Evolutionary conservation across 2,113 vertebrate genomes (phyloP).

Genomic region (Ameiurus melas): DNA sequence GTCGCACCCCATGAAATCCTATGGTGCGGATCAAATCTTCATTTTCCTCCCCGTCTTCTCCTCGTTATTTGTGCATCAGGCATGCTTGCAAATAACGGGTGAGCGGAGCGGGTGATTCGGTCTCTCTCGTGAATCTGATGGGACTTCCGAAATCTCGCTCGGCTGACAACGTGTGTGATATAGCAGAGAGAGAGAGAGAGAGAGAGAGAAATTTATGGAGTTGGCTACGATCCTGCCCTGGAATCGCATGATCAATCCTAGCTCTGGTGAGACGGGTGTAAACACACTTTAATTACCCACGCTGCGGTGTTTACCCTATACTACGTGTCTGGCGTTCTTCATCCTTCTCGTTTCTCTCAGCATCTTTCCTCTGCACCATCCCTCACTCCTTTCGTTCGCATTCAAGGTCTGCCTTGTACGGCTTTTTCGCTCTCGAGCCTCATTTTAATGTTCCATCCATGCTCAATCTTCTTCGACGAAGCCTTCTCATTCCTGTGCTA

Average conservation of each 20-base stretch:
- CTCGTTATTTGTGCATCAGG: conserved; percentile 63
- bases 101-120: conserved; percentile 52
- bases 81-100: conserved; percentile 60
- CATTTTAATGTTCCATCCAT: not conserved
- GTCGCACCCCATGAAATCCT: not conserved
- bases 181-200: conserved; percentile 35
- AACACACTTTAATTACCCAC: conserved; percentile 71
- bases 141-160: conserved; percentile 48
- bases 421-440: not conserved
- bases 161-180: conserved; percentile 16
- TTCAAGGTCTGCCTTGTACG: conserved; percentile 42
- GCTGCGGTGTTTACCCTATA: conserved; percentile 65
- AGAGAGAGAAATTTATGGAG: conserved; percentile 61
- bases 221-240: conserved; percentile 54
- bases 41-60: conserved; percentile 29
- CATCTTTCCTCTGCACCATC: not conserved
- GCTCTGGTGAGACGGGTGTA: conserved; percentile 61
- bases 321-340: conserved; percentile 59
- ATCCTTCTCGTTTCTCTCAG: conserved; percentile 46
- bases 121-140: conserved; percentile 41
- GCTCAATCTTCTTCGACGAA: not conserved
- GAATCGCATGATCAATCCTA: conserved; percentile 61
- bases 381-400: conserved; percentile 48
- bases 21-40: conserved; percentile 22
- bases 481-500: not conserved